A percentile compares a stretch with the other conserved stretches of the same genome.
Evolutionary conservation across 2,113 vertebrate genomes (phyloP).

Genomic region (Glareola pratincola): DNA sequence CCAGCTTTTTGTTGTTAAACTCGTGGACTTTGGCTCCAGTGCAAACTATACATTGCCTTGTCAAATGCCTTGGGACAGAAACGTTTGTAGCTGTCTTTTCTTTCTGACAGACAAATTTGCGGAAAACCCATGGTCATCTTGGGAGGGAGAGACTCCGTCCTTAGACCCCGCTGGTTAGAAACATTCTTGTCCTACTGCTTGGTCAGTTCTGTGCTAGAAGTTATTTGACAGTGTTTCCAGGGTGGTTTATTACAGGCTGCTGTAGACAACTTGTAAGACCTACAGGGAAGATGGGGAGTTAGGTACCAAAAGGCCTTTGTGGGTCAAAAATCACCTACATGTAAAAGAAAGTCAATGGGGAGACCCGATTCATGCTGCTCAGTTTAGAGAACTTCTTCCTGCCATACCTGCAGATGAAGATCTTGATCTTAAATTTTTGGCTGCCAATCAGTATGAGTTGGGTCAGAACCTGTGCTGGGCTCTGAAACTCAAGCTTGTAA

Average conservation of each 20-base stretch:
- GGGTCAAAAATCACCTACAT: neutral
- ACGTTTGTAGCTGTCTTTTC: neutral
- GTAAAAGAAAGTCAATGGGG: neutral
- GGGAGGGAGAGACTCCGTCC: neutral
- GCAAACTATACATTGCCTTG: neutral
- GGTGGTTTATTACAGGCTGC: neutral
- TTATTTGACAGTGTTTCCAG: neutral
- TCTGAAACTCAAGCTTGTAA: neutral
- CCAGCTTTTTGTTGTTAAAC: neutral
- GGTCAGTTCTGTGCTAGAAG: neutral
- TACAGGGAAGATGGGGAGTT: neutral
- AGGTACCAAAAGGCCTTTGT: neutral
- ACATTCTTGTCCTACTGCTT: rapidly evolving
- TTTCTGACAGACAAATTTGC: neutral
- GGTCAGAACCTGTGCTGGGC: neutral
- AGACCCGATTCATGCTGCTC: neutral
- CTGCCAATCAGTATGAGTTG: neutral
- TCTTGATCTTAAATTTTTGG: neutral
- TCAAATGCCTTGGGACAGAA: neutral
- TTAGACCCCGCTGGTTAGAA: neutral
- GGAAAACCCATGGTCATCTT: rapidly evolving
- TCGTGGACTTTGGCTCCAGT: slow-evolving; percentile 30
- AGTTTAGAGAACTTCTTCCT: neutral
- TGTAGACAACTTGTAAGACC: neutral
- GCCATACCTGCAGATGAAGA: neutral